phyloP scores from a whole-genome alignment of 2,113 vertebrate species.

The Erpornis zantholeuca region DNA sequence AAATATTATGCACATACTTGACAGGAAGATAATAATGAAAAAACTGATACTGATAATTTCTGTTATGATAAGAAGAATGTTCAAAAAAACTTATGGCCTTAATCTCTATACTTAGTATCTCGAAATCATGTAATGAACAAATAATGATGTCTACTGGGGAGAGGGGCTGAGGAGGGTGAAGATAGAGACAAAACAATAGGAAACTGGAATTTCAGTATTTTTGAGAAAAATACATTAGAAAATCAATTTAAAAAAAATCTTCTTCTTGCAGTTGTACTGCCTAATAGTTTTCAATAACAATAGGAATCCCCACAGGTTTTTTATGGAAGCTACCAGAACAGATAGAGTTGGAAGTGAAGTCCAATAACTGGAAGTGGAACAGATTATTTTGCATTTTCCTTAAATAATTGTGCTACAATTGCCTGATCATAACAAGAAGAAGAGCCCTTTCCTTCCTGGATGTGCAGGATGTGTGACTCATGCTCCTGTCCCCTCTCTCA shows the following conservation, averaged over 20 bases:
- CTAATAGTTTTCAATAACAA: background rate
- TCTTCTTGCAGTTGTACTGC: background rate
- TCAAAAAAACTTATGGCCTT: background rate
- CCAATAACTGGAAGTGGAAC: background rate
- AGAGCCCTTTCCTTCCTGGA: background rate
- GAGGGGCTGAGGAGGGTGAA: fast-evolving
- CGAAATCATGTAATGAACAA: background rate
- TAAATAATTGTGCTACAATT: background rate
- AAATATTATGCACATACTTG: background rate
- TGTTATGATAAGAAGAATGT: background rate
- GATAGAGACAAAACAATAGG: background rate
- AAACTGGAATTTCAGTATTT: background rate
- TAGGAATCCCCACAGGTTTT: background rate
- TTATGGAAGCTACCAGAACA: background rate
- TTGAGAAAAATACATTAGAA: background rate
- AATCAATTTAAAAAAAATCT: background rate
- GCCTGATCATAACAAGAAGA: background rate
- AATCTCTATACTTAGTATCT: background rate
- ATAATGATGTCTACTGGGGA: background rate
- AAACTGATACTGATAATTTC: background rate
- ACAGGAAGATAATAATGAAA: background rate
- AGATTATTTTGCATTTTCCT: background rate
- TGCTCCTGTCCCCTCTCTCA: background rate
- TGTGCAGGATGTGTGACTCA: background rate
- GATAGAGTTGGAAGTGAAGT: background rate